Evolutionary conservation across 2,888 invertebrate species (phyloP).

Genomic region (Noctua pronuba): DNA sequence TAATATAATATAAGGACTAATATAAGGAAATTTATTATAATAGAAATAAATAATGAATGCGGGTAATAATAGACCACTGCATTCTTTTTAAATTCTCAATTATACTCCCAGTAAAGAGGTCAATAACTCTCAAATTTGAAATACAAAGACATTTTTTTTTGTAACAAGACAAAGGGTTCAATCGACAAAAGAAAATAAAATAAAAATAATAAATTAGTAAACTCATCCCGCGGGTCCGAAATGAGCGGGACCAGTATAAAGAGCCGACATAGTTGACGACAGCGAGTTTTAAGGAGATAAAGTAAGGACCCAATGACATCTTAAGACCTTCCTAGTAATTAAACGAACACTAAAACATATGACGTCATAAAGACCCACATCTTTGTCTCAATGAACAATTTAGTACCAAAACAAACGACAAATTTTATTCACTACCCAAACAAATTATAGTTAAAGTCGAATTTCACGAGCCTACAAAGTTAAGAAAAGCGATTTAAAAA

Average conservation of each 20-base stretch:
- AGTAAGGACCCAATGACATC: not conserved
- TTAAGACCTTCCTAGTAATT: conserved; percentile 22
- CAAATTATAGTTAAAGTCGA: conserved; percentile 54
- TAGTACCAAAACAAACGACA: conserved; percentile 49
- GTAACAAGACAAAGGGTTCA: too few relatives aligned
- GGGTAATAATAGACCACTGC: not conserved
- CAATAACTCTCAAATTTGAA: not conserved
- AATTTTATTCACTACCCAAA: conserved; percentile 48
- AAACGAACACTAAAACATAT: conserved; percentile 39
- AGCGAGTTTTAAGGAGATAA: conserved; percentile 17
- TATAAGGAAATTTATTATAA: not conserved
- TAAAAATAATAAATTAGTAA: too few relatives aligned
- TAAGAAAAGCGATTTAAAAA: conserved; percentile 57
- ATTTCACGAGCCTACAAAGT: conserved; percentile 58
- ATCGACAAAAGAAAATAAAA: too few relatives aligned
- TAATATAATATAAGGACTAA: too few relatives aligned
- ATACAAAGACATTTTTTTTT: too few relatives aligned
- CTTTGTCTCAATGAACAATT: conserved; percentile 40
- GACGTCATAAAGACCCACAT: conserved; percentile 42
- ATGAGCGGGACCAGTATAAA: too few relatives aligned
- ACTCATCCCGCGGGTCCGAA: too few relatives aligned
- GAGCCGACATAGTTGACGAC: not conserved
- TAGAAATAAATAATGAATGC: not conserved
- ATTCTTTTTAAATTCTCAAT: not conserved
- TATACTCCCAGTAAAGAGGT: not conserved